phyloP scores from a whole-genome alignment of 2,888 invertebrate species.

The Pterostichus madidus region DNA sequence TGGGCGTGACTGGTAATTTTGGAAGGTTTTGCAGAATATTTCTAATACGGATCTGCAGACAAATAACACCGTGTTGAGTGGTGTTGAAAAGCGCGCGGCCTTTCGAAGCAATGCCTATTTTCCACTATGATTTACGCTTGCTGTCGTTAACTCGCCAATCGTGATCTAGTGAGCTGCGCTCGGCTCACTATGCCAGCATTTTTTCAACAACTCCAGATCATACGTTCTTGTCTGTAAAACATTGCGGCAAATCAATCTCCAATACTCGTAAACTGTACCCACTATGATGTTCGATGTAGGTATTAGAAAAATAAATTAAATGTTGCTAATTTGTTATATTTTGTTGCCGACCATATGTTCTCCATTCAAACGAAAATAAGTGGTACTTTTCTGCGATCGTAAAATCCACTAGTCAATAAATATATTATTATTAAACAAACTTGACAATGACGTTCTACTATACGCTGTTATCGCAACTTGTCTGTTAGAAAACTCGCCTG shows the following conservation, averaged over 20 bases:
- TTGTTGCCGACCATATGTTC: too few species aligned
- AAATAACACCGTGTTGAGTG: constrained; percentile 39
- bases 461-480: too few species aligned
- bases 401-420: too few species aligned
- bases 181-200: constrained; percentile 23
- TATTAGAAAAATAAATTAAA: too few species aligned
- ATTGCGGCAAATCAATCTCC: constrained; percentile 40
- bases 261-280: constrained; percentile 23
- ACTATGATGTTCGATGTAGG: not conserved
- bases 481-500: too few species aligned
- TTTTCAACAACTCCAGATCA: constrained; percentile 41
- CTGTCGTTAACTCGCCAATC: constrained; percentile 59
- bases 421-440: too few species aligned
- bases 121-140: constrained; percentile 57
- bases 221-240: constrained; percentile 43
- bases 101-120: constrained; percentile 43
- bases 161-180: constrained; percentile 52
- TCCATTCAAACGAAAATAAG: too few species aligned
- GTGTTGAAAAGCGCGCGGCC: constrained; percentile 53
- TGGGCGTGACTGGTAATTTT: too few species aligned
- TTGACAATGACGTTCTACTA: too few species aligned
- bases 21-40: not conserved
- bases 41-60: constrained; percentile 16
- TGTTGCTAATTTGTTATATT: too few species aligned
- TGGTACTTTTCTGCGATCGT: too few species aligned